Base-by-base conservation (phyloP, 2,113 vertebrate genomes). In the Protomyctophum bolini region DNA sequence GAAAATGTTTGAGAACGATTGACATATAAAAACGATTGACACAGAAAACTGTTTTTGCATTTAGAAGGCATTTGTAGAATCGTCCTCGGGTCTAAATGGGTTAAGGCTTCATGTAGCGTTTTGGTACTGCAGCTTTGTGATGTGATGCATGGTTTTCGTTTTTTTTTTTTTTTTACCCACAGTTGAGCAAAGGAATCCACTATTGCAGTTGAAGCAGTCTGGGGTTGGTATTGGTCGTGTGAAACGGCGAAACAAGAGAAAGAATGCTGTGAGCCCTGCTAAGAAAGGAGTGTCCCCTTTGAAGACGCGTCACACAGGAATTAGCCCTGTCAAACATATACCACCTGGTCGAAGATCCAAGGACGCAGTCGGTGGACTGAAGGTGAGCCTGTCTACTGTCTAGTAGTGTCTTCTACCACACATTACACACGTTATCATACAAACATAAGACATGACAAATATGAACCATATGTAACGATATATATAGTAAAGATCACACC, bases 191-290 rank as follows among this genome's bases (percentile, higher is more conserved):
- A 98, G 92, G 89, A 97, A 97, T 82, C 88, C 94, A 2, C 91
- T 95, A 58, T 75, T 93, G 76, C 93, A 95, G 66, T 86, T 96
- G 49, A 98, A 95, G 83, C 93, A 94, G 73, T 58, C 91, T 0
- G 89, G 85, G 60, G 56, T 68, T 0, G 61, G 87, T 68, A 73
- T 88, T 4, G 70, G 79, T 28, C 96, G 93, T 80, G 87, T 90
- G 1, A 98, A 96, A 90, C 96, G 94, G 56, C 94, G 91, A 81
- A 95, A 81, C 81, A 95, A 94, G 88, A 96, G 94, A 73, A 98
- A 94, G 86, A 92, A 87, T 10, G 63, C 84, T 21, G 64, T 48
- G 65, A 97, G 94, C 76, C 94, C 97, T n/a, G 69, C 73, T 21
- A 94, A 95, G 80, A 97, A 94, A 80, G 84, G 91, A 29, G 89